phyloP scores from a whole-genome alignment of 2,888 invertebrate genomes.

The Smittia sp. region DNA sequence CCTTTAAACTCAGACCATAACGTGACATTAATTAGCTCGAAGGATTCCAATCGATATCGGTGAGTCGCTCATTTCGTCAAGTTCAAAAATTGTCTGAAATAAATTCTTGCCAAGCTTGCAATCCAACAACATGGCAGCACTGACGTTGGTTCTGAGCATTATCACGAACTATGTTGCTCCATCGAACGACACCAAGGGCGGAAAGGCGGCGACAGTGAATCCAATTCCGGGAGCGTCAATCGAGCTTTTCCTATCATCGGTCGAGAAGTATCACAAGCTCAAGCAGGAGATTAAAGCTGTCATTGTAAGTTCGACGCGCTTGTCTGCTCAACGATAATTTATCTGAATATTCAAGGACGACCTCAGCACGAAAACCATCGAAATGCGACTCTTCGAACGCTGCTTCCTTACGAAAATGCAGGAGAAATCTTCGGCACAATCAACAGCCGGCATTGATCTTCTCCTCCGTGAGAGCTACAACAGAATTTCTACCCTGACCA shows the following conservation, averaged over 20 bases:
- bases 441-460: conserved; percentile 20
- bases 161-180: neutral
- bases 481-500: neutral
- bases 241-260: conserved; percentile 13
- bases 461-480: conserved; percentile 22
- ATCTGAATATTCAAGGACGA: neutral
- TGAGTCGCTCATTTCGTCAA: neutral
- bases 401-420: conserved; percentile 43
- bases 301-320: conserved; percentile 17
- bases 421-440: conserved; percentile 13
- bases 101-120: conserved; percentile 27
- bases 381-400: conserved; percentile 43
- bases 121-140: conserved; percentile 18
- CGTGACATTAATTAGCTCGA: conserved; percentile 52
- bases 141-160: neutral
- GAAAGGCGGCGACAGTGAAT: neutral
- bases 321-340: neutral
- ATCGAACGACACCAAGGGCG: neutral
- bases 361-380: conserved; percentile 21
- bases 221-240: conserved; percentile 21
- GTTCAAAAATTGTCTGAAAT: neutral
- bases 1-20: conserved; percentile 47
- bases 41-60: conserved; percentile 48
- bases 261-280: conserved; percentile 31
- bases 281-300: conserved; percentile 26